Evolutionary conservation across 2,888 invertebrate genomes (phyloP).

Genomic region (Chelonus formosanus): DNA sequence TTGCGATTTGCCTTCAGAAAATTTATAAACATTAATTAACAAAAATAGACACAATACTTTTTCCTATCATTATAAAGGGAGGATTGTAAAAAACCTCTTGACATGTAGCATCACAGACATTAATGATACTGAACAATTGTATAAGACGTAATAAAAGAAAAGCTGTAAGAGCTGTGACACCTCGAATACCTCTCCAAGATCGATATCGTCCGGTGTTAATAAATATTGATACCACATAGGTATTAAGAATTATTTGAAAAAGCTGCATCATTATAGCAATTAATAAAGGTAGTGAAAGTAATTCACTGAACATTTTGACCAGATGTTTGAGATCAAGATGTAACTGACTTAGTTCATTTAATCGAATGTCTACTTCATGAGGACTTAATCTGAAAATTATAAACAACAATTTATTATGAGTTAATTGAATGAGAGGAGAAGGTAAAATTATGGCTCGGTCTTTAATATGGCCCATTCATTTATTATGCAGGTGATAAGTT

Average conservation of each 20-base stretch:
- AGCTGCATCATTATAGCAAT: constrained; percentile 32
- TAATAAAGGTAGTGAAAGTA: constrained; percentile 35
- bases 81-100: constrained; percentile 31
- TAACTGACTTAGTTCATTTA: constrained; percentile 33
- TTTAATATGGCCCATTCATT: too few relatives aligned
- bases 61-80: too few relatives aligned
- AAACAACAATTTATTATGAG: neutral
- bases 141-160: constrained; percentile 32
- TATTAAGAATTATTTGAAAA: constrained; percentile 31
- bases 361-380: constrained; percentile 2
- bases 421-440: neutral
- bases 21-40: neutral
- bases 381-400: constrained; percentile 30
- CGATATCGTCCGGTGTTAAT: neutral
- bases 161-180: neutral
- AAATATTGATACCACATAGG: constrained; percentile 31
- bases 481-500: too few relatives aligned
- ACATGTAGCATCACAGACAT: constrained; percentile 30
- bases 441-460: too few relatives aligned
- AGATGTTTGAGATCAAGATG: constrained; percentile 36
- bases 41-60: neutral
- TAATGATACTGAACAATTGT: constrained; percentile 24
- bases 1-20: constrained; percentile 36
- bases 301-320: constrained; percentile 29
- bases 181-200: neutral